These are phyloP conservation scores for Drosophila oshimai DNA, from an alignment of 1,140 invertebrate species.

Conservation along the genomic window DNA sequence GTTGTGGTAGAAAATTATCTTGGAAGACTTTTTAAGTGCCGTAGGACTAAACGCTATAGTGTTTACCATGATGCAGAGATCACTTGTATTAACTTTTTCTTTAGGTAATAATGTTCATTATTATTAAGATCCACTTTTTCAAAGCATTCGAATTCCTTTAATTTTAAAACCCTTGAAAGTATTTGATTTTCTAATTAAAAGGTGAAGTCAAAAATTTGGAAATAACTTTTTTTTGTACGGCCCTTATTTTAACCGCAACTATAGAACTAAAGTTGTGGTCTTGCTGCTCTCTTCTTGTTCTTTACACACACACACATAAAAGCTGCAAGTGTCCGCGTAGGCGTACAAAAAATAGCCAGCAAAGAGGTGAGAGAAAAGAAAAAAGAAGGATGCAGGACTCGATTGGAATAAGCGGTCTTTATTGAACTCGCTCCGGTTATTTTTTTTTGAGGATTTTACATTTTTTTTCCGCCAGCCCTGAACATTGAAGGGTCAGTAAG, in stretches of 20 bases:
- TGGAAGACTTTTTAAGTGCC: no score
- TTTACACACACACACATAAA: neutral
- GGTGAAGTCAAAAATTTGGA: no score
- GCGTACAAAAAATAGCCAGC: constrained; percentile 16
- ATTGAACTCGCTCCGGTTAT: constrained; percentile 14
- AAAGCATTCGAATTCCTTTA: no score
- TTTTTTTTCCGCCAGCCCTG: constrained; percentile 2
- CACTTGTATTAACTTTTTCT: no score
- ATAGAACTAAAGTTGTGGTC: neutral
- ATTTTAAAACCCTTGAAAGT: no score
- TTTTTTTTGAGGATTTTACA: no score
- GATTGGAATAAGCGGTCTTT: neutral
- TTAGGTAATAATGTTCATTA: no score
- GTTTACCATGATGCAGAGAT: no score
- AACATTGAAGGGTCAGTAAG: constrained; percentile 15
- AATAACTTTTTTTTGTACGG: neutral
- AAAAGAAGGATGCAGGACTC: constrained; percentile 29
- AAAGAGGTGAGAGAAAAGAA: neutral
- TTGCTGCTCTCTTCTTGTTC: neutral
- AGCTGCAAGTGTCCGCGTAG: constrained; percentile 28
- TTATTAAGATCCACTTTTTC: no score
- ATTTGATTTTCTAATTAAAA: no score
- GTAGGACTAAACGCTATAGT: no score
- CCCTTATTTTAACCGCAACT: neutral
- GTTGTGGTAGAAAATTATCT: no score